A percentile compares a stretch with the other conserved stretches of the same genome.
These are phyloP conservation scores for Cyprinodon variegatus DNA, from an alignment of 2,113 vertebrate genomes.

Conservation along the genomic window DNA sequence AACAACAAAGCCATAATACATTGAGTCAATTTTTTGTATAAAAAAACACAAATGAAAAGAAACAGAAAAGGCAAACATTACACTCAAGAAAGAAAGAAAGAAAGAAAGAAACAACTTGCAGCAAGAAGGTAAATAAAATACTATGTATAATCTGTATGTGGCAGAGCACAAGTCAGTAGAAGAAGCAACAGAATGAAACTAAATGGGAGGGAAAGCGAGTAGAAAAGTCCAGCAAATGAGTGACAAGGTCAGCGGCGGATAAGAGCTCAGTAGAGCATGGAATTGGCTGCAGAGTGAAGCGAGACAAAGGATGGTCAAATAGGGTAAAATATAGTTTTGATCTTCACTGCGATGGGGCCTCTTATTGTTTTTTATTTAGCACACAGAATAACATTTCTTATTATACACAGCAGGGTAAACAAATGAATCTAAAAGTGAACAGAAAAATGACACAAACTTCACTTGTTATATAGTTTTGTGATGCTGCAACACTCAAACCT, in stretches of 20 bases:
- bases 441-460: neutral
- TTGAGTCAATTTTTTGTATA: too few relatives aligned
- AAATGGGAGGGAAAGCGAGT: conserved; percentile 38
- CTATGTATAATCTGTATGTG: conserved; percentile 39
- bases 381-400: too few relatives aligned
- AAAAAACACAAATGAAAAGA: neutral
- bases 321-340: neutral
- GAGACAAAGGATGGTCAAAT: conserved; percentile 16
- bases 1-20: too few relatives aligned
- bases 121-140: conserved; percentile 38
- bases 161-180: conserved; percentile 43
- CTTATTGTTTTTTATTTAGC: neutral
- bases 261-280: conserved; percentile 15
- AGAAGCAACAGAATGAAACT: conserved; percentile 42
- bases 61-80: neutral
- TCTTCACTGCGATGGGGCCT: neutral
- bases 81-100: conserved; percentile 18
- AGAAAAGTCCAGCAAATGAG: conserved; percentile 50
- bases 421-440: neutral
- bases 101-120: conserved; percentile 26
- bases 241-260: conserved; percentile 23
- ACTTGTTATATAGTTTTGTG: too few relatives aligned
- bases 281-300: neutral
- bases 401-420: too few relatives aligned
- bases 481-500: too few relatives aligned